Percentiles rank a stretch among this genome's conserved stretches.
Evolutionary conservation across 2,113 vertebrate genomes (phyloP).

Genomic region (Pyrgilauda ruficollis): DNA sequence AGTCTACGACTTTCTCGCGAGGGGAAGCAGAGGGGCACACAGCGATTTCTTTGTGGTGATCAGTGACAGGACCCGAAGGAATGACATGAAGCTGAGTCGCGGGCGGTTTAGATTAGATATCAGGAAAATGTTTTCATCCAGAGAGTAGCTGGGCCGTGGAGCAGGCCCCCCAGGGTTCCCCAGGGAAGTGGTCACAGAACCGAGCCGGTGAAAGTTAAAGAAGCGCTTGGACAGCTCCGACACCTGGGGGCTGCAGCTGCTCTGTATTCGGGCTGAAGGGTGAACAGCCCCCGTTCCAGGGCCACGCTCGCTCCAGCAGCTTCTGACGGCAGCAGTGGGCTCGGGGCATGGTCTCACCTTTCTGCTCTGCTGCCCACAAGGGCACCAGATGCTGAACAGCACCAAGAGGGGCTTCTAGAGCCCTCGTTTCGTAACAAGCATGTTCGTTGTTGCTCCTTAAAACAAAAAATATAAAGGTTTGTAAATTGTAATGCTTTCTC

Average conservation of each 20-base stretch:
- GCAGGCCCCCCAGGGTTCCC: not conserved
- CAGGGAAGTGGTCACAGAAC: not conserved
- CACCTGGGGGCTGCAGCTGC: not conserved
- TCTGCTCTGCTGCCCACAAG: not conserved
- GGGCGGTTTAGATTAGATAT: not conserved
- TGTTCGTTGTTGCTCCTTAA: not conserved
- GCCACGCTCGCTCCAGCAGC: not conserved
- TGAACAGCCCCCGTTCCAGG: rapidly evolving
- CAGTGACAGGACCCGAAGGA: not conserved
- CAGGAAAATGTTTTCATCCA: not conserved
- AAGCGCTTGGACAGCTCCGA: not conserved
- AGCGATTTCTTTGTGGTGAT: not conserved
- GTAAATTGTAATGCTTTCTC: not conserved
- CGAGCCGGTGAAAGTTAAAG: not conserved
- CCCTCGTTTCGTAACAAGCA: not conserved
- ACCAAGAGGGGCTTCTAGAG: too few relatives aligned
- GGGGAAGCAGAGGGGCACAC: not conserved
- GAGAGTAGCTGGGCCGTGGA: not conserved
- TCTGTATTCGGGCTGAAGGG: rapidly evolving
- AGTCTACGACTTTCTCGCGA: not conserved
- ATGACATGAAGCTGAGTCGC: not conserved
- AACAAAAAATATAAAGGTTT: not conserved
- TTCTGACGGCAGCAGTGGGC: rapidly evolving
- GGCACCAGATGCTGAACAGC: rapidly evolving
- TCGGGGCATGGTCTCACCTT: not conserved